Evolutionary conservation across 1,140 invertebrate species (phyloP), one percentile per base, ranked within the genome.

Genomic region (Cardiocondyla obscurior): DNA sequence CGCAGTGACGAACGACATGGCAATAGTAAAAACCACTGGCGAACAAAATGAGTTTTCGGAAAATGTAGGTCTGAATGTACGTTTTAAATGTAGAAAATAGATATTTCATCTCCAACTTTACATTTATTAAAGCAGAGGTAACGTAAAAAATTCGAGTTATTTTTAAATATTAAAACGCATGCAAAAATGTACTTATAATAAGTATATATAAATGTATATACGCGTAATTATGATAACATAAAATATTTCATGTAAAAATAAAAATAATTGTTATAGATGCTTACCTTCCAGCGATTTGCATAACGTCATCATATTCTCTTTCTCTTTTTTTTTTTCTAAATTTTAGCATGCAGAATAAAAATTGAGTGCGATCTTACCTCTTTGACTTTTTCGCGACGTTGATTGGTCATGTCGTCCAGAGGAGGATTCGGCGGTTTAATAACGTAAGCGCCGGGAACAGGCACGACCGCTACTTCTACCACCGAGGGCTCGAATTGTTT

Each of bases 321-420:
- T 12, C 10, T 12, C 12, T 22, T 28, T n/a, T 51, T 28, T 44
- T 12, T 12, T 22, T 28, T n/a, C 39, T 28, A 33, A 72, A 42
- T 6, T 39, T 8, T 51, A 73, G 10, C 55, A 70, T 73, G 77
- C 67, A 58, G 44, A 81, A 33, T 2, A 33, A 58, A 58, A 69
- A n/a, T 44, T 2, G 16, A 0, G 1, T 64, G 28, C 53, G 30
- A 72, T 55, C 85, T 88, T 88, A 89, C 97, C 96, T 97, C 96
- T 95, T 96, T 96, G 57, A 98, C 95, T 95, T 96, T 97, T 77
- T 97, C 94, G 73, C 97, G 95, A 74, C 96, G 95, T 85, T 95
- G 94, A 88, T 95, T 94, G 0, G 95, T 95, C 22, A 95, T 93
- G 53, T 93, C 90, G 46, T 93, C 92, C 72, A 94, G 60, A 6